Evolutionary conservation across 1,140 invertebrate species (phyloP), one percentile per base, ranked within the genome.

Genomic region (Ephestia elutella): DNA sequence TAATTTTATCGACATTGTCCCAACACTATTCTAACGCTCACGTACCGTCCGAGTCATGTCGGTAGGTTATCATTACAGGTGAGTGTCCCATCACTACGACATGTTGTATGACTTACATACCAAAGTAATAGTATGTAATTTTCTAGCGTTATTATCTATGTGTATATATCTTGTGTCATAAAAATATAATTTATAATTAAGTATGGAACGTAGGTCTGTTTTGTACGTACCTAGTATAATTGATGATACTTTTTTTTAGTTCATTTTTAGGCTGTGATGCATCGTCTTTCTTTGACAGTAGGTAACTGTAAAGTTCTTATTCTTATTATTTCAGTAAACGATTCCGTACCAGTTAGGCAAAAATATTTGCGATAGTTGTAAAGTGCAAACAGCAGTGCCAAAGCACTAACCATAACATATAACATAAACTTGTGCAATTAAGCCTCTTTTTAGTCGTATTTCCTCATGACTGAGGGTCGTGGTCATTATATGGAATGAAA

Each of bases 1-100:
- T 2, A 32, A 7, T 7, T 32, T 20, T 50, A 50, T 20, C 49
- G 49, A 50, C n/a, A 50, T 20, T n/a, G 2, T 44, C 59, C 32
- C 68, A 73, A 65, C 68, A 57, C 71, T 73, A 69, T 4, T 50
- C 50, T 62, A 59, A 59, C 17, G 55, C 54, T 44, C 59, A 65
- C 54, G 54, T 59, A 68, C 61, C 66, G 71, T 74, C 71, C 10
- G 49, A 19, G 49, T 50, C 49, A 50, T 21, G 49, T 50, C 18
- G 49, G 49, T 20, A 50, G 49, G 49, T 20, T 18, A 19, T 50
- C 20, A 20, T 50, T 50, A 50, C 49, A 10, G 10, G 18, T 20
- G 7, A 20, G 19, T 50, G 38, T 44, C 38, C 38, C 38, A 44
- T 44, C 38, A 15, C 38, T 44, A 44, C 13, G 38, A 44, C 38